Evolutionary conservation across 2,113 vertebrate species (phyloP).

Genomic region (Oncorhynchus clarkii): DNA sequence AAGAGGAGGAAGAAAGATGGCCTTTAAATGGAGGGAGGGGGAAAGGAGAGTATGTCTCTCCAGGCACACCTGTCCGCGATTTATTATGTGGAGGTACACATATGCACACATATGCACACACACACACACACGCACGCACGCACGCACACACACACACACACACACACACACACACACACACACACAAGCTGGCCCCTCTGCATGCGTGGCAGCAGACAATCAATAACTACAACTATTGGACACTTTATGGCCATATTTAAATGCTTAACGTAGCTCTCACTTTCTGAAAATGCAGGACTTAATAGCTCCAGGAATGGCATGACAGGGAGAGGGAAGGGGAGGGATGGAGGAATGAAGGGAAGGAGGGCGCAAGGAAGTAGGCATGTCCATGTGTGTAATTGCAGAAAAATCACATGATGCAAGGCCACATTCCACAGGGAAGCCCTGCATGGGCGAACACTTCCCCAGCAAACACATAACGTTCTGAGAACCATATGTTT

Average conservation of each 20-base stretch:
- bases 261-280: slow-evolving; percentile 50
- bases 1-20: slow-evolving; percentile 12
- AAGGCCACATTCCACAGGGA: not conserved
- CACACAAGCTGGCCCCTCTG: not conserved
- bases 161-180: not conserved
- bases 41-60: not conserved
- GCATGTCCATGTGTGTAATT: not conserved
- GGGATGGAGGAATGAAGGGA: no score
- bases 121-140: not conserved
- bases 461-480: no score
- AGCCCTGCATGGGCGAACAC: not conserved
- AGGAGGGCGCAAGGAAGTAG: not conserved
- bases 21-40: slow-evolving; percentile 9
- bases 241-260: slow-evolving; percentile 55
- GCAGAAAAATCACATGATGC: not conserved
- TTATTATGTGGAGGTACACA: slow-evolving; percentile 8
- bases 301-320: slow-evolving; percentile 22
- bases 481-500: no score
- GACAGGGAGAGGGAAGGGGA: not conserved
- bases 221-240: slow-evolving; percentile 41
- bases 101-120: not conserved
- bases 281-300: slow-evolving; percentile 35
- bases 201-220: slow-evolving; percentile 6
- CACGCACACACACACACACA: not conserved
- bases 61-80: not conserved